phyloP scores from a whole-genome alignment of 1,140 invertebrate species.

The Saccostrea echinata region DNA sequence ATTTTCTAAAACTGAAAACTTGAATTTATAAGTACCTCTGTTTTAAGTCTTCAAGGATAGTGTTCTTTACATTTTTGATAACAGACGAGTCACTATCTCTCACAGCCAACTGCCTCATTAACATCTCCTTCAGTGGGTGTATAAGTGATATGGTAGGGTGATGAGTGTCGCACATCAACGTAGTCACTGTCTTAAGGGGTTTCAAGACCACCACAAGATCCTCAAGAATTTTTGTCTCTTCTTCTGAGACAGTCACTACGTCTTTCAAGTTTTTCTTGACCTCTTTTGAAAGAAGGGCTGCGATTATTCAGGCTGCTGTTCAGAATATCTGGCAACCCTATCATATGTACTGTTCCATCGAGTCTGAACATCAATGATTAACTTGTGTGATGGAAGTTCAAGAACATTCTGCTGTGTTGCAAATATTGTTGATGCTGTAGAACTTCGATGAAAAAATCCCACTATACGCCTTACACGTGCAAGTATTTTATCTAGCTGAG shows the following conservation, averaged over 20 bases:
- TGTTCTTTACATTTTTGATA: no score
- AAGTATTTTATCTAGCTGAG: not conserved
- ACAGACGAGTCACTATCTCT: no score
- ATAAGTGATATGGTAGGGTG: constrained; percentile 26
- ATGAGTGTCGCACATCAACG: constrained; percentile 22
- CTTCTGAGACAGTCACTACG: constrained; percentile 5
- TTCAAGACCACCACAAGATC: constrained; percentile 31
- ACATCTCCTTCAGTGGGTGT: constrained; percentile 43
- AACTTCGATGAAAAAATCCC: constrained; percentile 47
- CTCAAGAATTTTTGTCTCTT: constrained; percentile 23
- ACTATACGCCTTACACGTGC: constrained; percentile 38
- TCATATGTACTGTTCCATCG: constrained; percentile 52
- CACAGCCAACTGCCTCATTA: constrained; percentile 1
- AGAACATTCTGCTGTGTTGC: constrained; percentile 37
- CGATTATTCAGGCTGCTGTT: constrained; percentile 52
- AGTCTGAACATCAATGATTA: constrained; percentile 54
- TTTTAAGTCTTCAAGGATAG: no score
- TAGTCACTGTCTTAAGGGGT: constrained; percentile 51
- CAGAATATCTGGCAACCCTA: constrained; percentile 44
- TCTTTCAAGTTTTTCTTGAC: constrained; percentile 20
- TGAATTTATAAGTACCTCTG: not conserved
- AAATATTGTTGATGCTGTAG: constrained; percentile 36
- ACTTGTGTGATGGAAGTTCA: constrained; percentile 48
- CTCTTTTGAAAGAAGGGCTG: constrained; percentile 15
- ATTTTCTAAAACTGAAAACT: no score